A percentile compares a stretch with the other conserved stretches of the same genome.
phyloP scores from a whole-genome alignment of 2,888 invertebrate species.

The Phlogophora meticulosa region DNA sequence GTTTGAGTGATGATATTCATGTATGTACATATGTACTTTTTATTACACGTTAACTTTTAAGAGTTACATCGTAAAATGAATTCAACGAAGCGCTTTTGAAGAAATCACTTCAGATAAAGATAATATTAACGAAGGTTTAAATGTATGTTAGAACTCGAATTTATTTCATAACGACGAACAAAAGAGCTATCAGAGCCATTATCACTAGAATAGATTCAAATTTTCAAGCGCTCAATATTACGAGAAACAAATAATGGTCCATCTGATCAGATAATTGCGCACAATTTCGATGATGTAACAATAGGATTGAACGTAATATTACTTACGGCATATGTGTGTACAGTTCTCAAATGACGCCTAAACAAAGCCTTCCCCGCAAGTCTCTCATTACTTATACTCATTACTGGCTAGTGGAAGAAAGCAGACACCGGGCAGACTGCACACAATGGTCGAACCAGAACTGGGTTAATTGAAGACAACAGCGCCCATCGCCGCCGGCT shows the following conservation, averaged over 20 bases:
- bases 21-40: background rate
- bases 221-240: constrained; percentile 22
- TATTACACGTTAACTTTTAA: constrained; percentile 6
- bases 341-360: constrained; percentile 80
- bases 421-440: constrained; percentile 88
- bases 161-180: constrained; percentile 5
- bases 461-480: constrained; percentile 90
- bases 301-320: constrained; percentile 69
- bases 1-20: constrained; percentile 5
- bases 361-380: constrained; percentile 77
- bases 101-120: constrained; percentile 4
- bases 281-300: constrained; percentile 66
- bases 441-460: constrained; percentile 85
- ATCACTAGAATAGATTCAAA: constrained; percentile 20
- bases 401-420: constrained; percentile 85
- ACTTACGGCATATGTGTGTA: constrained; percentile 76
- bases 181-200: background rate
- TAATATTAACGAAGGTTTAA: constrained; percentile 14
- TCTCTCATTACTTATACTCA: constrained; percentile 84
- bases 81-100: constrained; percentile 7
- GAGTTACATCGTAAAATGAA: constrained; percentile 21
- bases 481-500: constrained; percentile 81
- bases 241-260: constrained; percentile 29
- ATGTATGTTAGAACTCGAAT: background rate
- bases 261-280: constrained; percentile 48